Conservation (phyloP, 2,113 vertebrate genomes). For the Lutjanus erythropterus region DNA sequence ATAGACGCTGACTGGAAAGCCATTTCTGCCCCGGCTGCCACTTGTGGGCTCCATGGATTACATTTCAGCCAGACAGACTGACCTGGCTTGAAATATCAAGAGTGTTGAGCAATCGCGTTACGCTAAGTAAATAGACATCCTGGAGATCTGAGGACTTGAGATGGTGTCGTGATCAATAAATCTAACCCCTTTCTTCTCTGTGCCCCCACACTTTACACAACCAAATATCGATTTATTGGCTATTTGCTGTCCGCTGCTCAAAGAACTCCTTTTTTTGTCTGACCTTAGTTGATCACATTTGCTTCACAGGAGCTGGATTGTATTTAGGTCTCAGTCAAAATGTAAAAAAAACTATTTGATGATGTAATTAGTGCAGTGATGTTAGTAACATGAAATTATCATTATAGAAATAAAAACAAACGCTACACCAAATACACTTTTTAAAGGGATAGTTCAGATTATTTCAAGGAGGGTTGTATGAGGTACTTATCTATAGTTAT, state of each 20-base stretch:
- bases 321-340: slow-evolving; percentile 7
- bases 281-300: slow-evolving; percentile 35
- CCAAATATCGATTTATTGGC: slow-evolving; percentile 60
- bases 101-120: slow-evolving; percentile 77
- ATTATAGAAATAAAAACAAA: neutral
- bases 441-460: no score
- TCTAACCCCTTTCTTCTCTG: slow-evolving; percentile 53
- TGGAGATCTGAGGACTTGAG: slow-evolving; percentile 70
- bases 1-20: slow-evolving; percentile 83
- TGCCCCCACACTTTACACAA: slow-evolving; percentile 53
- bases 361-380: slow-evolving; percentile 23
- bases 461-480: no score
- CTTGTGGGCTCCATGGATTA: slow-evolving; percentile 79
- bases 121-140: slow-evolving; percentile 78
- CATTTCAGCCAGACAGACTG: slow-evolving; percentile 80
- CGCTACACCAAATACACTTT: neutral
- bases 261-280: slow-evolving; percentile 41
- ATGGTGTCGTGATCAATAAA: slow-evolving; percentile 71
- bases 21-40: slow-evolving; percentile 81
- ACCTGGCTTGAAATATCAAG: slow-evolving; percentile 79
- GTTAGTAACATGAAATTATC: slow-evolving; percentile 10
- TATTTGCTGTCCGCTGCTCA: slow-evolving; percentile 52
- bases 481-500: no score
- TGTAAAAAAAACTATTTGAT: slow-evolving; percentile 25
- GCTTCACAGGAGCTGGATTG: neutral